A percentile compares a stretch with the other conserved stretches of the same genome.
These are phyloP conservation scores for Erythrolamprus reginae DNA, from an alignment of 2,113 vertebrate genomes.

Conservation along the genomic window DNA sequence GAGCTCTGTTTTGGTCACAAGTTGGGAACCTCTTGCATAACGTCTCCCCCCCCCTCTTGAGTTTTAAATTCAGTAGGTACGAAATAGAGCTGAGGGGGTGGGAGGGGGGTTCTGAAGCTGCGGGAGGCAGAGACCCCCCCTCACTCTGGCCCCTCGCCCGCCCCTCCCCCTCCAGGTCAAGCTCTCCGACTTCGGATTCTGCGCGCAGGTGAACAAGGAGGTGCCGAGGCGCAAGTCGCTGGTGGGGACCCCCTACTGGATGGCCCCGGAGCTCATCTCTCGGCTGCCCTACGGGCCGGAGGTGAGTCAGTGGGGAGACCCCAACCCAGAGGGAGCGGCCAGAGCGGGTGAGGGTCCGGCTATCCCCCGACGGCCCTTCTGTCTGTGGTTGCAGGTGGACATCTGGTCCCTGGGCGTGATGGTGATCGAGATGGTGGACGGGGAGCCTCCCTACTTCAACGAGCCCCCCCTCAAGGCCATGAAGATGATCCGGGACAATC, in stretches of 20 bases:
- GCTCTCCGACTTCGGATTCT: constrained; percentile 94
- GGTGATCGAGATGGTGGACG: constrained; percentile 98
- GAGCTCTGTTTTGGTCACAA: no score
- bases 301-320: constrained; percentile 53
- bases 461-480: constrained; percentile 94
- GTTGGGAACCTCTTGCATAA: no score
- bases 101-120: not conserved
- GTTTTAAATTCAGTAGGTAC: not conserved
- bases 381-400: constrained; percentile 71
- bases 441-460: constrained; percentile 94
- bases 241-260: constrained; percentile 91
- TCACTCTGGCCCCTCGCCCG: no score
- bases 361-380: no score
- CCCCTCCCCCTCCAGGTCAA: constrained; percentile 75
- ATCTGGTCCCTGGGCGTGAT: constrained; percentile 96
- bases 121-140: no score
- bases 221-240: constrained; percentile 85
- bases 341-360: no score
- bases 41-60: not conserved
- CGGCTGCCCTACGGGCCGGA: constrained; percentile 85
- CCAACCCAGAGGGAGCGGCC: no score
- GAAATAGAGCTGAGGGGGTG: not conserved
- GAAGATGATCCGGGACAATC: constrained; percentile 97
- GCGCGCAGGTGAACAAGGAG: constrained; percentile 88
- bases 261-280: constrained; percentile 91